A percentile compares a stretch with the other conserved stretches of the same genome.
Evolutionary conservation across 1,140 invertebrate species (phyloP).

Genomic region (Melitaea cinxia): DNA sequence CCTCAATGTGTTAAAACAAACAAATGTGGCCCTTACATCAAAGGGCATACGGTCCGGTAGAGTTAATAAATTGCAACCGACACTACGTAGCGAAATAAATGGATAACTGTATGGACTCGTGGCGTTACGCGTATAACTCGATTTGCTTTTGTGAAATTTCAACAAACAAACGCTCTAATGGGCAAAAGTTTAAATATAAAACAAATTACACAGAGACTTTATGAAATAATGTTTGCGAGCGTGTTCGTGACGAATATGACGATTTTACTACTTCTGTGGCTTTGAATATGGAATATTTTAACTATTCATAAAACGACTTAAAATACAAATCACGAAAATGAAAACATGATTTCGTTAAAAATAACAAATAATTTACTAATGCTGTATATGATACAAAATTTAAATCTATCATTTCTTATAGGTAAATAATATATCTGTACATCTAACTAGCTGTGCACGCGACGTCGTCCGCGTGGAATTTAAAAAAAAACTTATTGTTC

Average conservation of each 20-base stretch:
- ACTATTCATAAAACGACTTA: neutral
- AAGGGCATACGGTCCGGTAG: neutral
- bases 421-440: too few relatives aligned
- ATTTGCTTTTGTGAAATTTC: constrained; percentile 73
- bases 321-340: neutral
- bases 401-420: too few relatives aligned
- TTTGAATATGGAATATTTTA: neutral
- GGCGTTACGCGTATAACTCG: constrained; percentile 67
- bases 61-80: constrained; percentile 11
- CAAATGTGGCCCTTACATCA: constrained; percentile 4
- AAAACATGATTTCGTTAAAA: too few relatives aligned
- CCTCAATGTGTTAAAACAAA: constrained; percentile 6
- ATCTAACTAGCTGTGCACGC: too few relatives aligned
- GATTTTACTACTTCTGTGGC: constrained; percentile 15
- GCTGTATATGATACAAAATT: too few relatives aligned
- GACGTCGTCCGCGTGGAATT: too few relatives aligned
- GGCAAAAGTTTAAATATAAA: constrained; percentile 66
- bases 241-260: constrained; percentile 24
- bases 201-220: constrained; percentile 46
- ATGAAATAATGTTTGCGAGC: constrained; percentile 35
- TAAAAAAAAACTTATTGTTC: too few relatives aligned
- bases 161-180: constrained; percentile 59
- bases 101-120: constrained; percentile 56
- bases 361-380: too few relatives aligned
- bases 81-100: constrained; percentile 66